Base-by-base conservation (phyloP, 1,140 invertebrate genomes). In the Zaprionus nigranus region DNA sequence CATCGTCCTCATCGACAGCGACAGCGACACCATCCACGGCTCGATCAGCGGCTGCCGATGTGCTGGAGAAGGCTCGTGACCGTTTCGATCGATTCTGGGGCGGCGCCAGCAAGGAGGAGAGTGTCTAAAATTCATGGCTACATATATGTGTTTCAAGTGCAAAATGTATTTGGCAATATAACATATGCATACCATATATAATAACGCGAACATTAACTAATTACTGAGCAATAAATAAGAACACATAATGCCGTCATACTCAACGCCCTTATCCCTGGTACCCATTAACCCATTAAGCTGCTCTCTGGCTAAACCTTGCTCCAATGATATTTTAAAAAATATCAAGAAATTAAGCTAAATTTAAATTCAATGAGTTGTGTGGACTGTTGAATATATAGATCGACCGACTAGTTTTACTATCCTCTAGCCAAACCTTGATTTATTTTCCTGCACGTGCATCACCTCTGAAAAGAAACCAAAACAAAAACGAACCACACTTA, bases 61-160 rank as follows among this genome's bases (percentile, higher is more conserved):
- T 97, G 26, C 93, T 97, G 26, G 96, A 98, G 87, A 95, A 96
- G 82, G 97, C 97, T 73, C 95, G 96, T 67, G 96, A 95, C 91
- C 95, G 97, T 68, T 97, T 97, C 83, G 96, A 98, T 93, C 96
- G 97, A 82, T 98, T 98, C 93, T 98, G 97, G 97, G 96, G 96
- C 60, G 73, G 56, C 75, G 74, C 70, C 74, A 82, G 96, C 61
- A 93, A 92, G 73, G 93, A 93, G 75, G 92, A 91, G 64, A 91
- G 79, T 77, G 92, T 92, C 65, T 92, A 93, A 81, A 43, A 5
- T 22, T 40, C 51, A 20, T 51, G n/a, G 38, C 46, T 24, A 51
- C n/a, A 46, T 28, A 43, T 54, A 34, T 53, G 56, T 30, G 72
- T 66, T 78, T 68, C 59, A 78, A 78, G 69, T 78, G 82, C 75